Conservation (phyloP, 2,113 vertebrate species). For the Lethenteron reissneri region DNA sequence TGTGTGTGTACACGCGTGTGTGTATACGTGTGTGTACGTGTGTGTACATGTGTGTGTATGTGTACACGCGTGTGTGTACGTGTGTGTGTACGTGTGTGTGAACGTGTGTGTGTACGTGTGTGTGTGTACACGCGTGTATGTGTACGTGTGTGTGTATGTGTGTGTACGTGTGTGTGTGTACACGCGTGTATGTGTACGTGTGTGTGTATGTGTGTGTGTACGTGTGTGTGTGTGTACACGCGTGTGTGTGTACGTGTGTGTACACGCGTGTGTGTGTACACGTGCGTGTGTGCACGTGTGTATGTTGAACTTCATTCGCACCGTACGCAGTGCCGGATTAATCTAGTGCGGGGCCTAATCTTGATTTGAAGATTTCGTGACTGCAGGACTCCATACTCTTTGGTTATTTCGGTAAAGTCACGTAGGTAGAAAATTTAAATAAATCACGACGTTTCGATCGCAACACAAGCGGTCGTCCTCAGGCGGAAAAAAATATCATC, state of each 20-base stretch:
- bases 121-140: background rate
- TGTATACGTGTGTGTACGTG: background rate
- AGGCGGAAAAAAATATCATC: too few species aligned
- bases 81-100: conserved; percentile 1
- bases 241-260: background rate
- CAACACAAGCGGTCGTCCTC: too few species aligned
- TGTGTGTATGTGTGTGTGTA: background rate
- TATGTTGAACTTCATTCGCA: background rate
- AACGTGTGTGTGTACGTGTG: background rate
- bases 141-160: conserved; percentile 5
- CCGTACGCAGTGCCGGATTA: too few species aligned
- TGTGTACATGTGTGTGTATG: background rate
- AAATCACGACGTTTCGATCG: too few species aligned
- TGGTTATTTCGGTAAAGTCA: too few species aligned
- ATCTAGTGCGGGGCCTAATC: too few species aligned
- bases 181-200: background rate
- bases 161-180: background rate
- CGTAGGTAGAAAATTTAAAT: too few species aligned
- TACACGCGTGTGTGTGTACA: background rate
- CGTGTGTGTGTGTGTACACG: background rate
- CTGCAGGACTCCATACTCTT: too few species aligned
- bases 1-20: background rate
- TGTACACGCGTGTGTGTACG: conserved; percentile 1
- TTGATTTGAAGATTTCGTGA: too few species aligned
- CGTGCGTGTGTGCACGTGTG: background rate